Base-by-base conservation (phyloP, 2,797 vertebrate genomes). In the Acomys russatus region DNA sequence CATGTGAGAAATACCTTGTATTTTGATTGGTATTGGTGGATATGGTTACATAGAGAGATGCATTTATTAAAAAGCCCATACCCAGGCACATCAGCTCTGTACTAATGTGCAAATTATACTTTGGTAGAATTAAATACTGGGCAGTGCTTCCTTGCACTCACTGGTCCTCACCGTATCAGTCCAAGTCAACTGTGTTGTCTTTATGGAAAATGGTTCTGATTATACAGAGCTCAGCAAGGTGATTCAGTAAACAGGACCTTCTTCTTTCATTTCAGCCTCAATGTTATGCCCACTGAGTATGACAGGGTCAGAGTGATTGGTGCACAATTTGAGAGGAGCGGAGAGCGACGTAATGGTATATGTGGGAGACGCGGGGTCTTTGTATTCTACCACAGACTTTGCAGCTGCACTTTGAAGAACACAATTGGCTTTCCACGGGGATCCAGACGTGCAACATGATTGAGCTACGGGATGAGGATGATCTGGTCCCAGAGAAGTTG, bases 341-440 rank as follows among this genome's bases (percentile, higher is more conserved):
- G 68, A 11, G 20, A 87, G n/a, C 74, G 73, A 91, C 49, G 91
- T 87, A 73, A 44, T 90, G 54, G 64, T 64, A 64, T 51, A 10
- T 83, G 68, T 17, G 76, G 64, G 87, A 71, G 14, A 86, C 63
- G 44, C 28, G 12, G 64, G n/a, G 83, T 79, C 92, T 94, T 90
- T 91, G 80, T 90, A 78, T 78, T 92, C 35, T 61, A 91, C 82
- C 56, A 73, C 92, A 93, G 90, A 94, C 88, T 95, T 96, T 88
- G 92, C 49, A 68, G 76, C 84, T 51, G 80, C 87, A 85, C 68
- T 97, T 88, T 89, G 64, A 94, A 97, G 94, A 95, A 74, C 49
- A 95, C 23, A 44, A 70, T 56, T 94, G 87, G 84, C 93, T 96
- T 97, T 94, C 89, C 84, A 86, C 44, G 64, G 95, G 95, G 88